Base-by-base conservation (phyloP, 37 sponge, comb jelly and placozoan genomes). In the Geodia barretti region DNA sequence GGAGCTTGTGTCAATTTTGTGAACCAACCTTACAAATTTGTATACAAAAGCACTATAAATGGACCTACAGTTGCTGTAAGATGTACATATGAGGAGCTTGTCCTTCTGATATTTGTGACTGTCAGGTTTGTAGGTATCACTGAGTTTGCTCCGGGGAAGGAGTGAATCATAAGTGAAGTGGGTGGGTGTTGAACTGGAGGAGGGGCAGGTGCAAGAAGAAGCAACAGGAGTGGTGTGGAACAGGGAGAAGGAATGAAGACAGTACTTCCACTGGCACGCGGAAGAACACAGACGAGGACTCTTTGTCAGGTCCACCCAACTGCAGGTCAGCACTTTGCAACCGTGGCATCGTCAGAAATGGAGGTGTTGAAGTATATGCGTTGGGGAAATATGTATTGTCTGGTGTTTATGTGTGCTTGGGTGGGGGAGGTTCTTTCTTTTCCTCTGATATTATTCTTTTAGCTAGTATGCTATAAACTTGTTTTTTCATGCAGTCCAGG, bases 171-270 rank as follows among this genome's bases (percentile, higher is more conserved):
- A n/a, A n/a, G n/a, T n/a, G n/a, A n/a, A 86, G 73, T 99, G 99
- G 99, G 83, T 96, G 4, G 99, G 99, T 3, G 88, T 99, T 4
- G 89, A 83, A 26, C 66, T 99, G 84, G 93, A 86, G 58, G 95
- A 92, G 32, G 54, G 54, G 7, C 54, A 80, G 74, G 32, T 97
- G 99, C 14, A 99, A 99, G 79, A 99, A 99, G 81, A 92, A 99
- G n/a, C n/a, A n/a, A n/a, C n/a, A n/a, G n/a, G n/a, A n/a, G n/a
- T n/a, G n/a, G n/a, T n/a, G n/a, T 76, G 97, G 97, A 28, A 47
- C 54, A 17, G 54, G 7, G 54, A 47, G 14, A 17, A 14, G 54
- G 4, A 96, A 94, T 75, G 61, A 40, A 1, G n/a, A n/a, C n/a
- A n/a, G n/a, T 97, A 97, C 64, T 97, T 97, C 76, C 64, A 70